Percentiles rank a stretch among this genome's conserved stretches.
Evolutionary conservation across 2,888 invertebrate genomes (phyloP).

Genomic region (Pocota personata): DNA sequence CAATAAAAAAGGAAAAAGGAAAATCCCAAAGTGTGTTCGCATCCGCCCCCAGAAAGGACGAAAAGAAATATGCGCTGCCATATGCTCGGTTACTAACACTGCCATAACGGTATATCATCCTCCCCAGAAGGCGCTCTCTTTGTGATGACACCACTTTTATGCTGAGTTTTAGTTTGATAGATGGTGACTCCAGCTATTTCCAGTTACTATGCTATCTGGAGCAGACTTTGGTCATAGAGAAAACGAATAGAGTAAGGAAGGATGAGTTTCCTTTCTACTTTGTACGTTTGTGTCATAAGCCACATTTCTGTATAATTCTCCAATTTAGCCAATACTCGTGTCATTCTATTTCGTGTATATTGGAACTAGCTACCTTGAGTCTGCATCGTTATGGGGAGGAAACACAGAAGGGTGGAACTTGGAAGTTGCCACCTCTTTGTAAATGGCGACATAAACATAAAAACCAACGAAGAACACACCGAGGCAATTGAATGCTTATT

Average conservation of each 20-base stretch:
- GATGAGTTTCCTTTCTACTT: conserved; percentile 27
- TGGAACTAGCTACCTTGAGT: conserved; percentile 58
- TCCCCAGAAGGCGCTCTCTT: conserved; percentile 27
- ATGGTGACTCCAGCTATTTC: conserved; percentile 62
- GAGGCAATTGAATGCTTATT: conserved; percentile 73
- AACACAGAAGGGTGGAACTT: conserved; percentile 24
- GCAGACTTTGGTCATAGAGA: conserved; percentile 14
- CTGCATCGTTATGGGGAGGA: background rate
- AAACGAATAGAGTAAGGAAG: conserved; percentile 7
- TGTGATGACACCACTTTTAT: conserved; percentile 72
- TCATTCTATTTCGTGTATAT: conserved; percentile 47
- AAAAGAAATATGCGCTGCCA: conserved; percentile 68
- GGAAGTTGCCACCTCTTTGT: conserved; percentile 69
- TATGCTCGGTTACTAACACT: conserved; percentile 68
- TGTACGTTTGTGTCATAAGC: conserved; percentile 38
- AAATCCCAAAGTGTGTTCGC: conserved; percentile 60
- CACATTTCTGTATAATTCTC: conserved; percentile 71
- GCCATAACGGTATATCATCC: conserved; percentile 68
- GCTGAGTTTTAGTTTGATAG: conserved; percentile 73
- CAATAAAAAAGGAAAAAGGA: conserved; percentile 58
- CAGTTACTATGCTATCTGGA: background rate
- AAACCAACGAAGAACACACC: conserved; percentile 71
- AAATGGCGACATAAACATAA: conserved; percentile 73
- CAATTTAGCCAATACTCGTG: conserved; percentile 70
- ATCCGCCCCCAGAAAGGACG: conserved; percentile 51